phyloP scores from a whole-genome alignment of 2,797 vertebrate species.

The Mus minutoides region DNA sequence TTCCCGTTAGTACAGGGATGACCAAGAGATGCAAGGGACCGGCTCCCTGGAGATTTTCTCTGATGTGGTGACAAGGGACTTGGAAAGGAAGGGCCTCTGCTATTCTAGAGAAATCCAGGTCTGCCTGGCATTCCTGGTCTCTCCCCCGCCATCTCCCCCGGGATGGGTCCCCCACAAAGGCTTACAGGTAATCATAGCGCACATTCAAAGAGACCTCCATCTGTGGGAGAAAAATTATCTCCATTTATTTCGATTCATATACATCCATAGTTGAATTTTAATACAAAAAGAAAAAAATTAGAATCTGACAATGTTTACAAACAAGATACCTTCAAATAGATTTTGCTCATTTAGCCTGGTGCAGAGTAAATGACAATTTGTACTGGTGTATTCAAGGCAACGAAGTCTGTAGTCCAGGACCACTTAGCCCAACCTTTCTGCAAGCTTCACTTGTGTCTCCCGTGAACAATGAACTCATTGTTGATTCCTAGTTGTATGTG shows the following conservation, averaged over 20 bases:
- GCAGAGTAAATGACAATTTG: slow-evolving; percentile 90
- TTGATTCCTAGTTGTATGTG: slow-evolving; percentile 90
- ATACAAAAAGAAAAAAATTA: slow-evolving; percentile 97
- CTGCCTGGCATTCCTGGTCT: slow-evolving; percentile 52
- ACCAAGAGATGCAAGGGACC: background rate
- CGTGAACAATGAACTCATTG: slow-evolving; percentile 88
- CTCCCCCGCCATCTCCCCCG: too few relatives aligned
- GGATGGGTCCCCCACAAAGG: slow-evolving; percentile 70
- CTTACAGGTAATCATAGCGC: slow-evolving; percentile 80
- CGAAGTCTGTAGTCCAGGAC: slow-evolving; percentile 88
- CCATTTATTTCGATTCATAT: slow-evolving; percentile 99
- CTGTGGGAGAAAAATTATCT: slow-evolving; percentile 90
- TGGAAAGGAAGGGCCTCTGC: background rate
- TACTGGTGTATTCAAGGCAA: slow-evolving; percentile 89
- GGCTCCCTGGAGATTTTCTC: slow-evolving; percentile 44
- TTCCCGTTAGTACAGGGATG: background rate
- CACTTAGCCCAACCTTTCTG: slow-evolving; percentile 86
- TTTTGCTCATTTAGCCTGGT: slow-evolving; percentile 91
- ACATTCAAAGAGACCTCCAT: slow-evolving; percentile 88
- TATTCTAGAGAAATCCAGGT: slow-evolving; percentile 21
- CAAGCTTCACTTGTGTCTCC: slow-evolving; percentile 88
- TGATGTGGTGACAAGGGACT: background rate
- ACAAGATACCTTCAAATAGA: slow-evolving; percentile 96
- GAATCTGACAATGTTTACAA: slow-evolving; percentile 97
- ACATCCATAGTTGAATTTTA: slow-evolving; percentile 99